Conservation (phyloP, 2,888 invertebrate genomes). For the Himalopsyche kuldschensis region DNA sequence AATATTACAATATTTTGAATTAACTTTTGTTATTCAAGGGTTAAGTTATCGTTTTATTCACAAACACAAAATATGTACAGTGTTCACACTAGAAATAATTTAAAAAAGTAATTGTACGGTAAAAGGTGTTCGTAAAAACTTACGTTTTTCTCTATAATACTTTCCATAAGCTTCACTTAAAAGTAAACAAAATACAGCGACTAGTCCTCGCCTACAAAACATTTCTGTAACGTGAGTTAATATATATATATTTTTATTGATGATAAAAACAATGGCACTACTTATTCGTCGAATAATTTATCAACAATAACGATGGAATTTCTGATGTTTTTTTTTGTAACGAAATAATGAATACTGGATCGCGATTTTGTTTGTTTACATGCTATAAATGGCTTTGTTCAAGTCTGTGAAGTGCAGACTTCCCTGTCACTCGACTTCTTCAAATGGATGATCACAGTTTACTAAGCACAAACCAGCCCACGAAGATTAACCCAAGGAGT, state of each 20-base stretch:
- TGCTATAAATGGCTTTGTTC: background rate
- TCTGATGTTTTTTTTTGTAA: too few relatives aligned
- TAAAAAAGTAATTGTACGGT: too few relatives aligned
- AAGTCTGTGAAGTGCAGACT: background rate
- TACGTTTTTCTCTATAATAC: slow-evolving; percentile 40
- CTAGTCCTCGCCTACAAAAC: background rate
- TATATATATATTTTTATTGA: background rate
- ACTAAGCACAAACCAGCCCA: slow-evolving; percentile 26
- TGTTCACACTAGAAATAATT: too few relatives aligned
- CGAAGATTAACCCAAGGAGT: slow-evolving; percentile 16
- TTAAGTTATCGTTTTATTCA: too few relatives aligned
- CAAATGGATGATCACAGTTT: slow-evolving; percentile 19
- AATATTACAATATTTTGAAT: too few relatives aligned
- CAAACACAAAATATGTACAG: too few relatives aligned
- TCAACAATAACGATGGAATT: background rate
- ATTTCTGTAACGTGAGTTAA: background rate
- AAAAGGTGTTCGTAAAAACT: background rate
- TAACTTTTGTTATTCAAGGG: too few relatives aligned
- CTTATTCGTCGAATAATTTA: background rate
- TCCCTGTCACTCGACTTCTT: slow-evolving; percentile 14
- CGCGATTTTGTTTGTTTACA: background rate
- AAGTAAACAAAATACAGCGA: slow-evolving; percentile 6
- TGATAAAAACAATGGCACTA: too few relatives aligned
- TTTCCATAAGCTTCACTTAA: slow-evolving; percentile 13
- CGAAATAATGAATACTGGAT: background rate